Evolutionary conservation across 2,888 invertebrate species (phyloP).

Genomic region (Synanthedon andrenaeformis): DNA sequence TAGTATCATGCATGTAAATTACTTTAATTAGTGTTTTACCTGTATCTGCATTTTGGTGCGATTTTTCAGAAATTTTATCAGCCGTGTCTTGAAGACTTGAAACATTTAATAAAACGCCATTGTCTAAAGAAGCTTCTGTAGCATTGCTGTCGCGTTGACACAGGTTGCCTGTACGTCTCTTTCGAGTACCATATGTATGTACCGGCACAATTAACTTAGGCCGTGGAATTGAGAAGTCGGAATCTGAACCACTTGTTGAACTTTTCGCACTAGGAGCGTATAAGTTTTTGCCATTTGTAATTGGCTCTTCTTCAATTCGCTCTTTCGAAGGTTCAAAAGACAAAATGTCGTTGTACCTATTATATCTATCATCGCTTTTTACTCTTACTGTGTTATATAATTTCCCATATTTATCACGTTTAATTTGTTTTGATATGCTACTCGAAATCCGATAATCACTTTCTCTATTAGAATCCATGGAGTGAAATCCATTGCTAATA

Average conservation of each 20-base stretch:
- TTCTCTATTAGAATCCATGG: conserved; percentile 47
- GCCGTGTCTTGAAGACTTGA: conserved; percentile 34
- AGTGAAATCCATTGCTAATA: conserved; percentile 42
- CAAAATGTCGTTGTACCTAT: conserved; percentile 57
- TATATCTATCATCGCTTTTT: conserved; percentile 63
- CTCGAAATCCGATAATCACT: conserved; percentile 64
- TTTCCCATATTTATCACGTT: conserved; percentile 59
- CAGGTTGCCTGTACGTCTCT: conserved; percentile 84
- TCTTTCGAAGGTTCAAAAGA: conserved; percentile 40
- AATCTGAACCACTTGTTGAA: conserved; percentile 69
- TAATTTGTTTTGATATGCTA: conserved; percentile 50
- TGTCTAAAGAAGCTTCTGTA: conserved; percentile 51
- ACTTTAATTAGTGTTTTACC: conserved; percentile 25
- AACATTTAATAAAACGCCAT: conserved; percentile 55
- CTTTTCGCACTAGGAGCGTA: conserved; percentile 59
- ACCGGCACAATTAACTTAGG: conserved; percentile 89
- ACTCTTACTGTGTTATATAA: conserved; percentile 64
- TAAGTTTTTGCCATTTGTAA: conserved; percentile 35
- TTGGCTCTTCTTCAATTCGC: conserved; percentile 43
- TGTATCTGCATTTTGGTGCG: conserved; percentile 35
- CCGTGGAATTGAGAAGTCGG: conserved; percentile 85
- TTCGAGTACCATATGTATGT: conserved; percentile 85
- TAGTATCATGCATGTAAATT: no score
- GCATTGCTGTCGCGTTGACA: conserved; percentile 60
- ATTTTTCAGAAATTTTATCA: conserved; percentile 27